These are phyloP conservation scores for Calosoma granatense DNA, from an alignment of 1,140 invertebrate genomes.

Conservation along the genomic window DNA sequence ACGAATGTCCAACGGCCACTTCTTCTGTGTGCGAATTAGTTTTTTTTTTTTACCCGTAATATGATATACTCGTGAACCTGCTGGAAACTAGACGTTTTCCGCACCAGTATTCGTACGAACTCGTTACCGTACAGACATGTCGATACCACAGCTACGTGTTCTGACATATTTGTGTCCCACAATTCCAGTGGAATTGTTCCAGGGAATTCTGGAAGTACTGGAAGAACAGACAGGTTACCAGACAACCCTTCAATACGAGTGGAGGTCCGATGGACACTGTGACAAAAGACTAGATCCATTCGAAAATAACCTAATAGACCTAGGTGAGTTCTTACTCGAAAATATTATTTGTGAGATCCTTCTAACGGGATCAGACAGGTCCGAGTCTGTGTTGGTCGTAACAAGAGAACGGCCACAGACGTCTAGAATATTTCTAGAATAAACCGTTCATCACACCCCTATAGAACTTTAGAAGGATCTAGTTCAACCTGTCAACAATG, in stretches of 20 bases:
- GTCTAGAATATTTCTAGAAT: not conserved
- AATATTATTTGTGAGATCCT: not conserved
- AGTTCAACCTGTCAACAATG: not conserved
- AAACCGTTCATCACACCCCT: not conserved
- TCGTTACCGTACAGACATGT: not conserved
- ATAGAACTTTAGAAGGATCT: not conserved
- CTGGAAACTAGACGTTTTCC: not conserved
- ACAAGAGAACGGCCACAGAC: not conserved
- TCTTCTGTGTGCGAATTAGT: conserved; percentile 18
- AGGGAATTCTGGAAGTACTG: conserved; percentile 42
- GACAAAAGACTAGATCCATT: conserved; percentile 45
- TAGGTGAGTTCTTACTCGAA: conserved; percentile 38
- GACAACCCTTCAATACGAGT: conserved; percentile 46
- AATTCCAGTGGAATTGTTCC: conserved; percentile 49
- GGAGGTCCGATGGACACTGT: conserved; percentile 29
- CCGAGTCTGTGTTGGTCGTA: not conserved
- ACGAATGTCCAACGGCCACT: not conserved
- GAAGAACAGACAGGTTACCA: conserved; percentile 41
- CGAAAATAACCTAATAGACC: conserved; percentile 39
- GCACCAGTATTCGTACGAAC: not conserved
- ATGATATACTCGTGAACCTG: not conserved
- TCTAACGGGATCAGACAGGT: not conserved
- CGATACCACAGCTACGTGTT: conserved; percentile 35
- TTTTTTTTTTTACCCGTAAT: not conserved
- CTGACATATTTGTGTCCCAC: conserved; percentile 51